Percentiles rank a stretch among this genome's conserved stretches.
These are phyloP conservation scores for Crotophaga sulcirostris DNA, from an alignment of 2,113 vertebrate genomes.

Conservation along the genomic window DNA sequence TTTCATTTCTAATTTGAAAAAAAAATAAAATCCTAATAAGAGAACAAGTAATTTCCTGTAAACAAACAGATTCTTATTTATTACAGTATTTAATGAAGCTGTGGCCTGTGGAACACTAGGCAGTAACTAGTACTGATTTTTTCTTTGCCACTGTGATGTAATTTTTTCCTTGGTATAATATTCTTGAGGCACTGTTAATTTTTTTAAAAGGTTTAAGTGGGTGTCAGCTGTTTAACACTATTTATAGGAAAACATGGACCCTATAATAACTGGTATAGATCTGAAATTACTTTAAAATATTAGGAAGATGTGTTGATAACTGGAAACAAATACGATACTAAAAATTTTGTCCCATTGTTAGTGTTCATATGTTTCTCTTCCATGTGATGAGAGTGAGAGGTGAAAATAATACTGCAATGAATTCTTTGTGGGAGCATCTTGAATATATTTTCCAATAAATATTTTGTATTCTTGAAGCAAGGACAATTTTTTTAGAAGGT, in stretches of 20 bases:
- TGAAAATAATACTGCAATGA: neutral
- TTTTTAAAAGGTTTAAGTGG: neutral
- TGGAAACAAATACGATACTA: neutral
- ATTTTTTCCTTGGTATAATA: neutral
- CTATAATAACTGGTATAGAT: neutral
- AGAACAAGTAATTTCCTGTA: neutral
- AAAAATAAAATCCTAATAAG: neutral
- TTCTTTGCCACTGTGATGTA: neutral
- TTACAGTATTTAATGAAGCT: neutral
- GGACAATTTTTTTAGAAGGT: neutral
- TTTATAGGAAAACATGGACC: neutral
- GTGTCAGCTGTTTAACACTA: neutral
- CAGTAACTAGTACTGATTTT: neutral
- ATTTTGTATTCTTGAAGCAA: neutral
- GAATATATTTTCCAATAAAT: neutral
- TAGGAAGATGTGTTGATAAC: neutral
- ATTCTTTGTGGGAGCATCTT: neutral
- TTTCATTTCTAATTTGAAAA: neutral
- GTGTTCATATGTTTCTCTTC: neutral
- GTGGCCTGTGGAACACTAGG: neutral
- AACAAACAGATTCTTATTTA: neutral
- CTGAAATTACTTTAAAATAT: neutral
- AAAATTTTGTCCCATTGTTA: neutral
- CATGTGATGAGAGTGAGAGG: neutral
- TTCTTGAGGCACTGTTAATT: neutral